Base-by-base conservation (phyloP, 2,113 vertebrate species). In the Bufo gargarizans region DNA sequence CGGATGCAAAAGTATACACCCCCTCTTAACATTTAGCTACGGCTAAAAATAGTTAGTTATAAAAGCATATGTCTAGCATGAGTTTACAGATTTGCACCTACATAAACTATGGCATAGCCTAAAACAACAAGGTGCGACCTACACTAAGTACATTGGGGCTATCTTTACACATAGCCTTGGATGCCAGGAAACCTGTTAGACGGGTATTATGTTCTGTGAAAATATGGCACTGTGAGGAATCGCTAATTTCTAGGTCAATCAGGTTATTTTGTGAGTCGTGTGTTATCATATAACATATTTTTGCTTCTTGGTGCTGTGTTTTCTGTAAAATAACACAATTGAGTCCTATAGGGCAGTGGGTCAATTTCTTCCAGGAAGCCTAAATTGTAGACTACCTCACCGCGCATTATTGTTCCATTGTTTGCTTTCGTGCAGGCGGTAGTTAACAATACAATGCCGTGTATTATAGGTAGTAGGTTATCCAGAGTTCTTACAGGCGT, bases 231-330 rank as follows among this genome's bases (percentile, higher is more conserved):
- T 72, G 47, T 65, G 6, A 33, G 67, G 50, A 72, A 72, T 58
- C n/a, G 12, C 33, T 20, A 14, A 50, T 67, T 84, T 84, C 82
- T 43, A 56, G 82, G 82, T 84, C 65, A 74, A 49, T 84, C 6
- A 11, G 82, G 67, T 74, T 67, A 19, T 12, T 72, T 8, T 1
- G 8, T 22, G 76, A 33, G 11, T 16, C 55, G 33, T 16, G n/a
- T 56, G 82, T 84, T 71, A 55, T 84, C 67, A 6, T 74, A 71
- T 72, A 84, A 84, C 82, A 71, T 71, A 33, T 84, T 72, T 74
- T 56, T 84, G 14, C n/a, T 45, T 16, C 16, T 56, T 67, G 50
- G 63, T 53, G 9, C n/a, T 67, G 19, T 13, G 61, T 67, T 67
- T 83, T 67, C 11, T 14, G 19, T 47, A 22, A 65, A 22, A 61